Percentiles rank a stretch among this genome's conserved stretches.
Conservation (phyloP, 2,888 invertebrate species). For the Baronia brevicornis region DNA sequence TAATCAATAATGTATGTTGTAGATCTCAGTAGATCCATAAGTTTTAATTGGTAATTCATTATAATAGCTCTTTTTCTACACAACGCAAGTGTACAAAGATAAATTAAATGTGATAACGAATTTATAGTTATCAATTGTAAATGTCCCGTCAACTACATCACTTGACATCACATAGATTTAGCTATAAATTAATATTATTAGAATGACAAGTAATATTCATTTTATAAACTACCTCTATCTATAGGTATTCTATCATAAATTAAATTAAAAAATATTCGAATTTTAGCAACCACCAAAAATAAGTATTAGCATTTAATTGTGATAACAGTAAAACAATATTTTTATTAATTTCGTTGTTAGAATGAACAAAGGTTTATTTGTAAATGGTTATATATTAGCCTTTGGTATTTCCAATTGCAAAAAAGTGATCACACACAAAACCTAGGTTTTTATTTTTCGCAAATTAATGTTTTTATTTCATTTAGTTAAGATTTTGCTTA, state of each 20-base stretch:
- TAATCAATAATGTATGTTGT: conserved; percentile 45
- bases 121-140: conserved; percentile 22
- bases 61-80: conserved; percentile 21
- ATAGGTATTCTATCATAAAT: conserved; percentile 30
- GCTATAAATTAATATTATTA: conserved; percentile 18
- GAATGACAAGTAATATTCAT: conserved; percentile 33
- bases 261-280: conserved; percentile 9
- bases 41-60: conserved; percentile 34
- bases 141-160: conserved; percentile 12
- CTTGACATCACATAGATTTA: conserved; percentile 14
- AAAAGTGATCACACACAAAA: too few relatives aligned
- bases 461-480: too few relatives aligned
- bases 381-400: too few relatives aligned
- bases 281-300: background rate
- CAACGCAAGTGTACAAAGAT: conserved; percentile 17
- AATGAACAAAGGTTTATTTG: too few relatives aligned
- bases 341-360: too few relatives aligned
- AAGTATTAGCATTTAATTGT: background rate
- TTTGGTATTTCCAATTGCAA: too few relatives aligned
- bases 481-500: too few relatives aligned
- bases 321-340: background rate
- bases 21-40: conserved; percentile 66
- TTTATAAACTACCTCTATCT: conserved; percentile 39
- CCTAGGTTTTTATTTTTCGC: too few relatives aligned
- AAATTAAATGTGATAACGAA: conserved; percentile 40